Conservation (phyloP, 2,113 vertebrate species). For the Melanostigma gelatinosum region DNA sequence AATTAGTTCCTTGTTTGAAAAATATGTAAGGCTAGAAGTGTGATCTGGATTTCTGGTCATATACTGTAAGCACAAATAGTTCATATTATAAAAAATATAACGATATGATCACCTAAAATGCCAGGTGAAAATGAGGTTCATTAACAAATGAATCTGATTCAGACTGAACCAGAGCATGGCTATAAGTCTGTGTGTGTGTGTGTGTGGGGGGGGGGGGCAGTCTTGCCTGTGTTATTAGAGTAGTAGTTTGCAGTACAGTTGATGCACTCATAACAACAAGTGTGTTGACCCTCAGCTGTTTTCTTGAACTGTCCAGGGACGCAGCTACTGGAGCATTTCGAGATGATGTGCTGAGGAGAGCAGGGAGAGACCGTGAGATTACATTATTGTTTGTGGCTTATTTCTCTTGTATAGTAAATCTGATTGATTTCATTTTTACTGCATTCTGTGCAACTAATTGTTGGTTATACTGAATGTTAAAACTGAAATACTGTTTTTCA, state of each 20-base stretch:
- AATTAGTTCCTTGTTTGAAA: too few species aligned
- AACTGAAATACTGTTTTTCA: neutral
- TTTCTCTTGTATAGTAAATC: neutral
- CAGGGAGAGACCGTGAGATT: neutral
- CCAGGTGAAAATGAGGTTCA: neutral
- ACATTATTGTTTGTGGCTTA: too few species aligned
- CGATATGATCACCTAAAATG: neutral
- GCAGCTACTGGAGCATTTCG: conserved; percentile 88
- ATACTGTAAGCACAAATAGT: too few species aligned
- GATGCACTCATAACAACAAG: conserved; percentile 90
- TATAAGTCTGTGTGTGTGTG: too few species aligned
- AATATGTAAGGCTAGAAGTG: too few species aligned
- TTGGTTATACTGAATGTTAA: neutral
- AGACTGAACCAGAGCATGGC: too few species aligned
- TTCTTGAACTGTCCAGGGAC: conserved; percentile 89
- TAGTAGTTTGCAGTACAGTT: conserved; percentile 89
- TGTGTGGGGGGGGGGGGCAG: too few species aligned
- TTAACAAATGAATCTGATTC: neutral
- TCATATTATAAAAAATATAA: neutral
- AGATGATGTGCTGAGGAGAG: conserved; percentile 80
- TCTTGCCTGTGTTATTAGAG: conserved; percentile 85
- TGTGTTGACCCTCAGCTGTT: conserved; percentile 86
- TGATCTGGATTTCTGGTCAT: too few species aligned
- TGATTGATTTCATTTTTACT: neutral
- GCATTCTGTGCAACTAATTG: neutral